Conservation (phyloP, 2,797 vertebrate species). For the Parauchenoglanis ngamensis region DNA sequence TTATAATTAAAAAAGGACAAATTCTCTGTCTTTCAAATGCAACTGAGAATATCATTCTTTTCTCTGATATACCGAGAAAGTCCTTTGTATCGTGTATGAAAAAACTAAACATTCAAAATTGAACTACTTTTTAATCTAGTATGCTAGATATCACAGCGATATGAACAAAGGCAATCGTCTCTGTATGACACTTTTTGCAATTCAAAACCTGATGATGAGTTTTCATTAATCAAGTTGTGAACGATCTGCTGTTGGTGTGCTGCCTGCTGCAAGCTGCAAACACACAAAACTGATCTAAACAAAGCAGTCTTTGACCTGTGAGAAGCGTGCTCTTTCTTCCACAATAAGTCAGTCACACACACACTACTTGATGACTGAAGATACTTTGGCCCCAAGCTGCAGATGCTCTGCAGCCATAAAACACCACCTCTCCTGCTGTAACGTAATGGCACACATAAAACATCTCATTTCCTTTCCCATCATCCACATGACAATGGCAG, state of each 20-base stretch:
- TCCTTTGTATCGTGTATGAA: conserved; percentile 36
- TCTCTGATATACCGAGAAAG: not conserved
- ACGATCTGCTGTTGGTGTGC: conserved; percentile 1
- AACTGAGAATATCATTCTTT: conserved; percentile 15
- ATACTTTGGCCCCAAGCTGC: conserved; percentile 29
- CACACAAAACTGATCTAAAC: conserved; percentile 4
- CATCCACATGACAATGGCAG: not conserved
- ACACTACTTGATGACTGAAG: conserved; percentile 16
- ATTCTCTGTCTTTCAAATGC: conserved; percentile 15
- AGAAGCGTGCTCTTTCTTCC: conserved; percentile 1
- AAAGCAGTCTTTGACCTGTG: conserved; percentile 29
- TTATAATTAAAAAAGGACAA: conserved; percentile 11
- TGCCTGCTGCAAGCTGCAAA: not conserved
- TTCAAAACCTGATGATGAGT: not conserved
- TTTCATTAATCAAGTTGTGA: conserved; percentile 16
- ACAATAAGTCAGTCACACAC: not conserved
- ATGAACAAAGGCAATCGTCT: conserved; percentile 33
- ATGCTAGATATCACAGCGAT: conserved; percentile 32
- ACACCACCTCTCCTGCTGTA: conserved; percentile 20
- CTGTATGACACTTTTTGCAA: conserved; percentile 28
- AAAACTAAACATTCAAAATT: conserved; percentile 43
- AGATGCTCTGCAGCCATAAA: conserved; percentile 13
- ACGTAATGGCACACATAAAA: not conserved
- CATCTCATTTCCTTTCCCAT: not conserved
- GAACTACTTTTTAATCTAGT: conserved; percentile 43